A percentile compares a stretch with the other conserved stretches of the same genome.
Conservation (phyloP, 2,113 vertebrate genomes). For the Nannospalax galili region DNA sequence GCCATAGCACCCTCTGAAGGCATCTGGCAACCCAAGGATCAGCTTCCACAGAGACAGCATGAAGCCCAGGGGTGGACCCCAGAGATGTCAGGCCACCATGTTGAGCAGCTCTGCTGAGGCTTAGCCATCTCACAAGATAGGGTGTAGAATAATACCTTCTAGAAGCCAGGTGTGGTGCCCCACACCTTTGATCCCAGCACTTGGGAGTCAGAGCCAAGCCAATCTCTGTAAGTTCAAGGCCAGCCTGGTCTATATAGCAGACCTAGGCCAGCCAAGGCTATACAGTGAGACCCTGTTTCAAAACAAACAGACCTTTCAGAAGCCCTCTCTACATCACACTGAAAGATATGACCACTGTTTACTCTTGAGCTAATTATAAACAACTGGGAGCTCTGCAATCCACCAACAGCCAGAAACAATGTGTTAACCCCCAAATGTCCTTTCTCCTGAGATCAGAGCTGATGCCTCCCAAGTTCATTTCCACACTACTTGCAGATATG, state of each 20-base stretch:
- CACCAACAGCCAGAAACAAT: neutral
- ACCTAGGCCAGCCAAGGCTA: no score
- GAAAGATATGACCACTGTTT: neutral
- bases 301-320: neutral
- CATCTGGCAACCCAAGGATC: rapidly evolving
- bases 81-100: neutral
- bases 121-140: rapidly evolving
- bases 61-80: neutral
- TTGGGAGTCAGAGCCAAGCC: no score
- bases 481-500: neutral
- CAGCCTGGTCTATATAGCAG: no score
- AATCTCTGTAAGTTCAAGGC: no score
- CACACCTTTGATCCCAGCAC: no score
- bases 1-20: neutral
- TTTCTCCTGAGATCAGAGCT: neutral
- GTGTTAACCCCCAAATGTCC: neutral
- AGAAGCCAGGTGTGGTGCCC: no score
- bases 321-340: neutral
- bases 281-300: no score
- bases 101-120: neutral
- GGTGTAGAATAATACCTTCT: neutral
- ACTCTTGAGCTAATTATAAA: neutral
- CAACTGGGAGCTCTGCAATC: neutral
- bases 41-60: neutral
- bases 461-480: neutral